Evolutionary conservation across 2,113 vertebrate species (phyloP).

Genomic region (Ochotona curzoniae): DNA sequence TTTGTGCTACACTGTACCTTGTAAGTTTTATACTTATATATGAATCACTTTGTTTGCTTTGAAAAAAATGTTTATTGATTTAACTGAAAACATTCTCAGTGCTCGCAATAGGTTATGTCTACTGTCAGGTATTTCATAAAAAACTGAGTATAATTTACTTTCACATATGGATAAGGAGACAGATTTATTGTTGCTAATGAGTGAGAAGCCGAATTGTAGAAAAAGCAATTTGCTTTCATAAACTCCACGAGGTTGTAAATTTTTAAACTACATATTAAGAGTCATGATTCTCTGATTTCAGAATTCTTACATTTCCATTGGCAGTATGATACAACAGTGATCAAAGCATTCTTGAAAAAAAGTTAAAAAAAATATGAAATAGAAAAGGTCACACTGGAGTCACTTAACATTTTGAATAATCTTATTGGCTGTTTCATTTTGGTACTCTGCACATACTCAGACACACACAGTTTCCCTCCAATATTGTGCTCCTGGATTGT

Average conservation of each 20-base stretch:
- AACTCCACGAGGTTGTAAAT: neutral
- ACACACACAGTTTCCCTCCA: neutral
- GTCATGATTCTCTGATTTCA: no score
- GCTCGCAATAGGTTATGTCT: neutral
- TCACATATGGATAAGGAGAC: neutral
- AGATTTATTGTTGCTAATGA: neutral
- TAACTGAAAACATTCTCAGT: slow-evolving; percentile 21
- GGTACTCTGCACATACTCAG: accelerated
- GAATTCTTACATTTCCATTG: neutral
- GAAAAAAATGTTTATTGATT: slow-evolving; percentile 54
- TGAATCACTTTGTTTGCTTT: neutral
- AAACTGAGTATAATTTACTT: neutral
- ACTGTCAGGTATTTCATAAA: neutral
- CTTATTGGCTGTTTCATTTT: neutral
- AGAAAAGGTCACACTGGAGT: neutral
- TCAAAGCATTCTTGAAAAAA: neutral
- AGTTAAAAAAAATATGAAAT: neutral
- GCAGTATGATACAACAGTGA: neutral
- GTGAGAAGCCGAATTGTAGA: neutral
- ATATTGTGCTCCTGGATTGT: neutral
- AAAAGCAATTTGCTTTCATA: neutral
- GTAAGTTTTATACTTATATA: neutral
- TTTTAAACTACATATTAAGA: neutral
- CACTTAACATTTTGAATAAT: slow-evolving; percentile 6
- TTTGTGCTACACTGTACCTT: neutral